These are phyloP conservation scores for Mobula hypostoma DNA, from an alignment of 2,113 vertebrate species.

Conservation along the genomic window DNA sequence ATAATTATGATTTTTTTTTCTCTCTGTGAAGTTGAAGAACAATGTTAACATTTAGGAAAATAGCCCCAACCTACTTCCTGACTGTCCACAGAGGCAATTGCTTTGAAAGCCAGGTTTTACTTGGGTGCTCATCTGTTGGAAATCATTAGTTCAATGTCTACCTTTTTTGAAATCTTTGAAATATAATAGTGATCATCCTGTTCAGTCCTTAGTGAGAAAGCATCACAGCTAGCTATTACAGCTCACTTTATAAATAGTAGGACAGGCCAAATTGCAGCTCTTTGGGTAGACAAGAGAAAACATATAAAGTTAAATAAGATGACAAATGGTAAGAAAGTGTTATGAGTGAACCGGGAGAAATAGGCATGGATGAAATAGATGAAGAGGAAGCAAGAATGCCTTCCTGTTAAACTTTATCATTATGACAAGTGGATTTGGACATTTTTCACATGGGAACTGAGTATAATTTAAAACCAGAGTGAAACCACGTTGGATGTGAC, in stretches of 20 bases:
- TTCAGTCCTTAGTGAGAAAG: neutral
- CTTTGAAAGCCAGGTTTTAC: neutral
- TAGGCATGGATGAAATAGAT: slow-evolving; percentile 31
- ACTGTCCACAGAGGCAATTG: neutral
- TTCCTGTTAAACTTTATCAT: neutral
- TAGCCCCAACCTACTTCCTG: neutral
- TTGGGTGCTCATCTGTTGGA: neutral
- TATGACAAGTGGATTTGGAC: neutral
- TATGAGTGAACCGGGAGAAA: slow-evolving; percentile 47
- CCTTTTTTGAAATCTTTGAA: neutral
- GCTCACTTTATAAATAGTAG: neutral
- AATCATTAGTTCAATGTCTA: neutral
- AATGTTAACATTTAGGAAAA: neutral
- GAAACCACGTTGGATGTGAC: neutral
- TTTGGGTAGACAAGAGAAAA: slow-evolving; percentile 43
- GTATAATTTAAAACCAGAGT: neutral
- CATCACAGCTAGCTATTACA: neutral
- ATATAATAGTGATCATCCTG: neutral
- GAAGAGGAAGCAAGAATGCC: slow-evolving; percentile 21
- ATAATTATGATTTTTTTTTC: neutral
- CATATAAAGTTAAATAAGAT: slow-evolving; percentile 45
- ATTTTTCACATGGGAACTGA: neutral
- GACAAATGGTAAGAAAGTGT: slow-evolving; percentile 54
- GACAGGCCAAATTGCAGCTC: slow-evolving; percentile 54
- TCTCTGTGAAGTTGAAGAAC: neutral